Base-by-base conservation (phyloP, 1,140 invertebrate species). In the Drosophila hydei region DNA sequence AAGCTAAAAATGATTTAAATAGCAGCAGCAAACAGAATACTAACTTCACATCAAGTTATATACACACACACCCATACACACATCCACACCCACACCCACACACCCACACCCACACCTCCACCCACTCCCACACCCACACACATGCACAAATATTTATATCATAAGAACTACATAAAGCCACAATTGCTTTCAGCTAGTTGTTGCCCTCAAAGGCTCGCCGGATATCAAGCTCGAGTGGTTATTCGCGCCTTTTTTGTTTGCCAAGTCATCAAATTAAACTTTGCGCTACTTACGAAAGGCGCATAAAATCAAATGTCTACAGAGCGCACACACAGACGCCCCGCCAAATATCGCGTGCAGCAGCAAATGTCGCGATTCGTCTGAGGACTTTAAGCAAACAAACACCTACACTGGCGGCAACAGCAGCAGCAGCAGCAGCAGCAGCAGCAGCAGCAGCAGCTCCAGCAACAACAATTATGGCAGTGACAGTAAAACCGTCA, bases 401-500 rank as follows among this genome's bases (percentile, higher is more conserved):
- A 33, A 71, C 83, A 87, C 83, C 74, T 81, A 43, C 33, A 55
- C 47, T 71, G 16, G 61, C 72, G 48, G 25, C 52, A 27, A 27
- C 60, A 61, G 25, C 23, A 54, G 14, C 47, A 45, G 58, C 30
- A 74, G 38, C 60, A 70, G 51, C 18, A 59, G 48, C 18, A 65
- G 51, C 38, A 64, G 58, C 14, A 23, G 42, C 61, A 73, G 54
- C 12, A 36, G 30, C 8, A 45, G 30, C 16, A 52, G 42, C 23
- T 11, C 11, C 18, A 12, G 11, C 23, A 67, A 62, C 27, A 47
- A 79, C 58, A 75, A 77, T 72, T 72, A 60, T 55, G 48, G 58
- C 71, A 62, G 70, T 70, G 74, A 62, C 75, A 76, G 62, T 77
- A 81, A 81, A 81, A 74, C 77, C 72, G 77, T 87, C 81, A 77